Conservation (phyloP, 2,113 vertebrate genomes). For the Catharus minimus region DNA sequence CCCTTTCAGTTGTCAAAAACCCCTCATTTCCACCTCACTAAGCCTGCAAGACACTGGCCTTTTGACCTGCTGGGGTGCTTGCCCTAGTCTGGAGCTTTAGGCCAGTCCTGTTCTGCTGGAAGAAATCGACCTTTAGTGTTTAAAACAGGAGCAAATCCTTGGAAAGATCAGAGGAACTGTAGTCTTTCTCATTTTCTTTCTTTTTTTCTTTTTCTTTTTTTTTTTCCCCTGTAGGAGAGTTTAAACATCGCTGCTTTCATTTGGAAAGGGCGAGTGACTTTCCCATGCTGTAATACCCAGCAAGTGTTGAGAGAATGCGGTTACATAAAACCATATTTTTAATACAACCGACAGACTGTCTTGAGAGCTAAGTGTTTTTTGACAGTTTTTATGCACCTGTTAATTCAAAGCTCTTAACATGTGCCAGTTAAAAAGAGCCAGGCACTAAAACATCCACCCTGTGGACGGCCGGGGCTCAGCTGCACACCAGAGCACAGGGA, state of each 20-base stretch:
- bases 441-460: conserved; percentile 78
- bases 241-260: conserved; percentile 34
- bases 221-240: background rate
- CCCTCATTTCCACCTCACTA: background rate
- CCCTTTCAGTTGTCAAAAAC: background rate
- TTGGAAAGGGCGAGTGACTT: conserved; percentile 60
- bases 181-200: background rate
- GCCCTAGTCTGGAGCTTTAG: background rate
- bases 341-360: conserved; percentile 79
- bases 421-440: conserved; percentile 82
- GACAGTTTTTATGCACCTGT: conserved; percentile 85
- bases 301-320: conserved; percentile 74
- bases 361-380: conserved; percentile 82
- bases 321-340: conserved; percentile 80
- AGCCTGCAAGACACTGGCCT: background rate
- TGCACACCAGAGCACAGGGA: conserved; percentile 55
- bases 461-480: conserved; percentile 67
- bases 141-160: conserved; percentile 31
- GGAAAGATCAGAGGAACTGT: conserved; percentile 11
- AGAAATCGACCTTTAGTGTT: background rate
- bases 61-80: background rate
- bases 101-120: background rate
- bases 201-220: background rate
- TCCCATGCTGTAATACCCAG: conserved; percentile 62
- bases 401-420: conserved; percentile 85